A percentile compares a stretch with the other conserved stretches of the same genome.
Evolutionary conservation across 2,888 invertebrate species (phyloP).

Genomic region (Amphipoea lucens): DNA sequence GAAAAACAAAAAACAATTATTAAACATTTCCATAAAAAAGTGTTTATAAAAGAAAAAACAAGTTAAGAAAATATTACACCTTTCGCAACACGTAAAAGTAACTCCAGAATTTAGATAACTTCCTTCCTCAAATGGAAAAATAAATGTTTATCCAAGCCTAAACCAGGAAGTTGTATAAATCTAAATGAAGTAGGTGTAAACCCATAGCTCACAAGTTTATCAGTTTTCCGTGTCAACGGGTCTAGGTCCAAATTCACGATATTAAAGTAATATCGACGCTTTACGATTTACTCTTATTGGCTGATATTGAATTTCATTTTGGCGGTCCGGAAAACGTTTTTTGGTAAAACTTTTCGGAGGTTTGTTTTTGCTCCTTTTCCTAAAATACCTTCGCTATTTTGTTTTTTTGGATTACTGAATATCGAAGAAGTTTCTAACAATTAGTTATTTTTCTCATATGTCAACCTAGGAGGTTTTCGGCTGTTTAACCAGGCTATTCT

Average conservation of each 20-base stretch:
- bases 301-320: slow-evolving; percentile 51
- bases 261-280: slow-evolving; percentile 57
- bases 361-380: not conserved
- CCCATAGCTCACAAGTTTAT: slow-evolving; percentile 55
- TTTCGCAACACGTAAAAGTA: not conserved
- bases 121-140: slow-evolving; percentile 35
- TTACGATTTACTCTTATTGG: slow-evolving; percentile 57
- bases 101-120: slow-evolving; percentile 5
- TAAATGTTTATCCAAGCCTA: slow-evolving; percentile 46
- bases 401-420: not conserved
- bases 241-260: slow-evolving; percentile 56
- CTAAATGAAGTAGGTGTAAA: slow-evolving; percentile 41
- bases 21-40: too few species aligned
- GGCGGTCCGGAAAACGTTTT: slow-evolving; percentile 18
- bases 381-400: slow-evolving; percentile 16
- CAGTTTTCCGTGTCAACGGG: slow-evolving; percentile 62
- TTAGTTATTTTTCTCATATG: not conserved
- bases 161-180: slow-evolving; percentile 33
- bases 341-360: slow-evolving; percentile 1
- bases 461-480: not conserved
- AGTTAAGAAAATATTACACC: not conserved
- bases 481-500: not conserved
- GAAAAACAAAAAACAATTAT: too few species aligned
- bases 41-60: not conserved
- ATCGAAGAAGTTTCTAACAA: too few species aligned